Base-by-base conservation (phyloP, 2,888 invertebrate genomes). In the Cephus nigrinus region DNA sequence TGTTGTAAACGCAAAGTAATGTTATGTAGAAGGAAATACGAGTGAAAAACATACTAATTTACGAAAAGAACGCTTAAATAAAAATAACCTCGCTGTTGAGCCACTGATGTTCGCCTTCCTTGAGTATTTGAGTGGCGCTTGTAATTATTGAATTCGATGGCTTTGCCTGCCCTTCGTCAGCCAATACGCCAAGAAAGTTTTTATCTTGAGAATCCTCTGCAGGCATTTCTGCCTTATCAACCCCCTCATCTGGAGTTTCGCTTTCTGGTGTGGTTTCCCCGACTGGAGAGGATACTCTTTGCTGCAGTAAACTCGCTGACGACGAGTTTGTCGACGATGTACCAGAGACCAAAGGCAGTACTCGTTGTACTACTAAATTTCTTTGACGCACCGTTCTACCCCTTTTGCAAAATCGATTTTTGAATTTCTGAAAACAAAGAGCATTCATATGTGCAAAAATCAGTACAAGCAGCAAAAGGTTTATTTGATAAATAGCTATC, bases 331-430 rank as follows among this genome's bases (percentile, higher is more conserved):
- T 55, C 23, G 55, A 9, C n/a, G 81, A 88, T 73, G 91, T 89
- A 84, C 93, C 93, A 1, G 96, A 95, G 85, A 96, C 93, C 72
- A 95, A 90, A 31, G 96, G 95, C 84, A 96, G 92, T 86, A 95
- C 93, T 11, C 97, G 92, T 91, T 96, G 96, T 32, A 97, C 96
- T 1, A 97, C 94, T 5, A 96, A 94, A 86, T 94, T 95, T 84
- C 94, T 93, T 69, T 93, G 91, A 12, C 91, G 86, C 4, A 92
- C 88, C 4, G 89, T 90, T 71, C 92, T 90, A 31, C 92, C 90
- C 78, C 90, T 85, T 84, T 92, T 92, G 79, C 91, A 91, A 83
- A 92, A 93, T 30, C 92, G 91, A 23, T 92, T 92, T 78, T 91
- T 90, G 77, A 92, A 92, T 87, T 92, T 92, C 92, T 92, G 80